phyloP scores from a whole-genome alignment of 2,797 vertebrate genomes.

The Anabas testudineus region DNA sequence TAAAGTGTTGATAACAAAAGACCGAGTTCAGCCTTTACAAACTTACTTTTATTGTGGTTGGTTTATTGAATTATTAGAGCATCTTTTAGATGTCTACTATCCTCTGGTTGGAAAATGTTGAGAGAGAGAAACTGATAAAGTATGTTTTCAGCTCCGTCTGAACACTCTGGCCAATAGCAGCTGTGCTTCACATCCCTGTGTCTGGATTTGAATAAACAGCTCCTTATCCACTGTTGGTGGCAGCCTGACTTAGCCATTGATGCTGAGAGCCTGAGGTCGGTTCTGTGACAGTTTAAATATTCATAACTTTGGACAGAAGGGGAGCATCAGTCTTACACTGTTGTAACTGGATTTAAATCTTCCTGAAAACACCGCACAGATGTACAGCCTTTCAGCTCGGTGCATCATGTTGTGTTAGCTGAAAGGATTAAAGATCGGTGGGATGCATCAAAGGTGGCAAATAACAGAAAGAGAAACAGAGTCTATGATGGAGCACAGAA shows the following conservation, averaged over 20 bases:
- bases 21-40: too few species aligned
- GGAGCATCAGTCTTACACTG: constrained; percentile 73
- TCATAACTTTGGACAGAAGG: constrained; percentile 79
- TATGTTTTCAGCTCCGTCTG: constrained; percentile 46
- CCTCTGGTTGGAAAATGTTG: too few species aligned
- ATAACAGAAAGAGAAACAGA: constrained; percentile 77
- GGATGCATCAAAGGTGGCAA: constrained; percentile 80
- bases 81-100: not conserved
- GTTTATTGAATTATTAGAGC: not conserved
- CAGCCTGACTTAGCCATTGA: constrained; percentile 65
- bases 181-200: constrained; percentile 59
- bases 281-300: constrained; percentile 83
- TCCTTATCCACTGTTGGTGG: constrained; percentile 63
- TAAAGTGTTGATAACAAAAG: too few species aligned
- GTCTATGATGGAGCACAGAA: constrained; percentile 61
- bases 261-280: constrained; percentile 71
- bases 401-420: constrained; percentile 80
- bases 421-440: constrained; percentile 83
- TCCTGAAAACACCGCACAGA: constrained; percentile 81
- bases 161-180: constrained; percentile 50
- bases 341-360: constrained; percentile 82
- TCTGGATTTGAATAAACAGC: constrained; percentile 72
- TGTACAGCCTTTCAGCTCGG: constrained; percentile 80
- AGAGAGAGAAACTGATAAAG: constrained; percentile 32
- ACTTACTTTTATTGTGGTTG: too few species aligned